These are phyloP conservation scores for Ceratina calcarata DNA, from an alignment of 1,140 invertebrate species.

Conservation along the genomic window DNA sequence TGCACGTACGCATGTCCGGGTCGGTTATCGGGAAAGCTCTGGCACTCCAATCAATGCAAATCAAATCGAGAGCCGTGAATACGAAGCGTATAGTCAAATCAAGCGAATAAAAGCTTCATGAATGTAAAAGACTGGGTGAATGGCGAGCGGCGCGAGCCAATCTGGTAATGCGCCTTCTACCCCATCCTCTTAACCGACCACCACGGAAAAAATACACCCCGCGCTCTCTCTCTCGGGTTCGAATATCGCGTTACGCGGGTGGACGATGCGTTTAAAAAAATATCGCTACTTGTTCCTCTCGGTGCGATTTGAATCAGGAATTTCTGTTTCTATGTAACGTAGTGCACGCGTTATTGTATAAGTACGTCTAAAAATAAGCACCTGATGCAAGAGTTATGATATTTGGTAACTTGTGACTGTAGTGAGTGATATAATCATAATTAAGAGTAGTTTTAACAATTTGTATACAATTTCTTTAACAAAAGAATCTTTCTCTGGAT, in stretches of 20 bases:
- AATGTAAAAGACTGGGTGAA: constrained; percentile 79
- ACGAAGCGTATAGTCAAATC: constrained; percentile 78
- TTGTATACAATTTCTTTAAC: no score
- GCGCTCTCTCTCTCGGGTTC: not conserved
- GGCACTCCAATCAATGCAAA: constrained; percentile 81
- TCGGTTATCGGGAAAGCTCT: constrained; percentile 62
- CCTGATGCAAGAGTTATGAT: no score
- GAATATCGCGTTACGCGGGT: constrained; percentile 31
- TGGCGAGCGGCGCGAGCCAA: constrained; percentile 71
- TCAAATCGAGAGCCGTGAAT: constrained; percentile 77
- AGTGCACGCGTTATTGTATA: not conserved
- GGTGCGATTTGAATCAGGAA: no score
- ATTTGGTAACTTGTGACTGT: no score
- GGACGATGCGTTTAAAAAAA: constrained; percentile 26
- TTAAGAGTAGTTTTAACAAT: no score
- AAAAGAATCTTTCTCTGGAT: no score
- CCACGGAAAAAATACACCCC: constrained; percentile 39
- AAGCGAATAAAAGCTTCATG: constrained; percentile 79
- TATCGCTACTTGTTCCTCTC: constrained; percentile 7
- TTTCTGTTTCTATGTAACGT: no score
- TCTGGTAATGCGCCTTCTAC: constrained; percentile 78
- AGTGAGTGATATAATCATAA: no score
- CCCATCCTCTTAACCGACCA: constrained; percentile 18
- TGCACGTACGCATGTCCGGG: not conserved
- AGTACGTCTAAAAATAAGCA: no score